A percentile compares a stretch with the other conserved stretches of the same genome.
Evolutionary conservation across 2,888 invertebrate genomes (phyloP).

Genomic region (Alcis repandata): DNA sequence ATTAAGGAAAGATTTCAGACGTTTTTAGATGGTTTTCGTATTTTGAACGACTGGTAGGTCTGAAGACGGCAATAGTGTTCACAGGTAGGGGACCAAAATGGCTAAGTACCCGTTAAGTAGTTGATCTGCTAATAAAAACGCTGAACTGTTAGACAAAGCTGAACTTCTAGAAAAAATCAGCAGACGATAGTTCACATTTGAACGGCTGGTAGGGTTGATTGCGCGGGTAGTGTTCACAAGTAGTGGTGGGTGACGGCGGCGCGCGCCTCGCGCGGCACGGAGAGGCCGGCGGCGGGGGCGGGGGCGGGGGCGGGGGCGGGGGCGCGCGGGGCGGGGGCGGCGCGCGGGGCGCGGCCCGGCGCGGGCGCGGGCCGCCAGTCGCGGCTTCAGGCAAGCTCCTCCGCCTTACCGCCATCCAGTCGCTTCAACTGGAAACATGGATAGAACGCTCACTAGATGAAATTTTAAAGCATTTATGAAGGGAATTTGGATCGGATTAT

Average conservation of each 20-base stretch:
- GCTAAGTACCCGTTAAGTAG: too few species aligned
- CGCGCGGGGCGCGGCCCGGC: conserved; percentile 39
- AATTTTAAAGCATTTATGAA: background rate
- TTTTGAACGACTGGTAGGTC: too few species aligned
- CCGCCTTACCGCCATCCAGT: conserved; percentile 78
- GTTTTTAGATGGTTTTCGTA: too few species aligned
- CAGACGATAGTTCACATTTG: background rate
- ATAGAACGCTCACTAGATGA: background rate
- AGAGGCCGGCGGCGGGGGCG: conserved; percentile 39
- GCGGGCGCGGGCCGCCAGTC: conserved; percentile 45
- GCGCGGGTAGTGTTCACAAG: conserved; percentile 38
- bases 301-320: too few species aligned
- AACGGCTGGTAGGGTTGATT: conserved; percentile 1
- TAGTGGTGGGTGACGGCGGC: conserved; percentile 50
- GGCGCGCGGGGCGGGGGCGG: conserved; percentile 44
- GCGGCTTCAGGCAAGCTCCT: conserved; percentile 78
- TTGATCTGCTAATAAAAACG: too few species aligned
- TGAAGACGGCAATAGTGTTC: too few species aligned
- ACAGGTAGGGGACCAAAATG: too few species aligned
- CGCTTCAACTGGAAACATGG: conserved; percentile 73
- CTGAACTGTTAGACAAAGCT: too few species aligned
- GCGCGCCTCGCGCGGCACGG: conserved; percentile 40
- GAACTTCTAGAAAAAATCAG: background rate
- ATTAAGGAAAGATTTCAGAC: too few species aligned
- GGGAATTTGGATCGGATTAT: background rate